Base-by-base conservation (phyloP, 2,888 invertebrate species). In the Lasioglossum villosulum region DNA sequence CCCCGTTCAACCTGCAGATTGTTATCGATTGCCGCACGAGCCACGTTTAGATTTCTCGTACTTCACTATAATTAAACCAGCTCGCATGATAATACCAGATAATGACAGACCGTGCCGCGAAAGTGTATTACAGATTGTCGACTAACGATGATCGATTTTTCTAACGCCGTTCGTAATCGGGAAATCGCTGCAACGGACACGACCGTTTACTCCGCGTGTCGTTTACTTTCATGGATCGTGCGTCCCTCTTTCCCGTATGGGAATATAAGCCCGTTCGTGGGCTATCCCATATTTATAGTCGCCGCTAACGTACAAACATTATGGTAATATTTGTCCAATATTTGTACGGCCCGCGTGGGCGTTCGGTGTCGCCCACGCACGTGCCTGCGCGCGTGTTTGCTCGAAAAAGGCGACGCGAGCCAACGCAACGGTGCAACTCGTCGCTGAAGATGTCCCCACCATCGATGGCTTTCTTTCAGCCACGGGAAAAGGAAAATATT, bases 281-380 rank as follows among this genome's bases (percentile, higher is more conserved):
- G 83, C 75, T 77, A 74, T 56, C 42, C 71, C 79, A 52, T 87
- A 80, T 83, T 86, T 86, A 77, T 83, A 72, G 86, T 68, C 16
- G 76, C 71, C n/a, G 83, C 84, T 82, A 86, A 68, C 87, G 87
- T 85, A 80, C 89, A 88, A 88, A 89, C 88, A 89, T 87, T 89
- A 89, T 89, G 90, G 87, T 90, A 91, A 92, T 92, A 91, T 91
- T 92, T 88, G 91, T 92, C 87, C 91, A 91, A 91, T 92, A 92
- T 92, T 92, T 92, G 91, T 91, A 86, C 88, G 89, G 88, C 78
- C 82, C 84, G 87, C 89, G 92, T 92, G 87, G 92, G 92, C 86
- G 92, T 88, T 80, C 78, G 68, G 87, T 52, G 81, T 88, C 84
- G 89, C 89, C 89, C 83, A 89, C 88, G 86, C 89, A 74, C 56